Conservation (phyloP, 2,888 invertebrate species). For the Tetranychus piercei region DNA sequence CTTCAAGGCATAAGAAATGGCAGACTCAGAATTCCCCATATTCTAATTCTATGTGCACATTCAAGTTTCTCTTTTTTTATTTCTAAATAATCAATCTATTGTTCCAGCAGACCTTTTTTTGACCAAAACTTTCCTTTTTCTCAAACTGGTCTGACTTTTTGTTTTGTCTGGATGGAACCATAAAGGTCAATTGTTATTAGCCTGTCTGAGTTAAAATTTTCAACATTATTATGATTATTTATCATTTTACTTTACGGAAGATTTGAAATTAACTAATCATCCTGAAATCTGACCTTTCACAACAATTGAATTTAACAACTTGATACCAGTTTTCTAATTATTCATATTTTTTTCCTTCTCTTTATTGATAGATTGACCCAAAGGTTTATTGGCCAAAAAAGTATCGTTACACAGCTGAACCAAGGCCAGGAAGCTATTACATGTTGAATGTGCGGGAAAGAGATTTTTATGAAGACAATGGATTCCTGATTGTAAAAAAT, state of each 20-base stretch:
- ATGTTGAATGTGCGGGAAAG: conserved; percentile 9
- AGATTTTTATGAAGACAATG: conserved; percentile 17
- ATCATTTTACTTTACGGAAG: neutral
- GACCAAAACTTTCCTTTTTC: too few species aligned
- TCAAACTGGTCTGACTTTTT: too few species aligned
- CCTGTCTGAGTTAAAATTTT: neutral
- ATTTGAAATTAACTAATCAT: too few species aligned
- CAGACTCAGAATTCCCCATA: too few species aligned
- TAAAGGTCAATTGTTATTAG: too few species aligned
- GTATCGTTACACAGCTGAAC: conserved; percentile 16
- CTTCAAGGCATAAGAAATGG: too few species aligned
- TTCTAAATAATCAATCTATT: neutral
- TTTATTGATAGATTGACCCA: conserved; percentile 13
- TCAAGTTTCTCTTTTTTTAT: too few species aligned
- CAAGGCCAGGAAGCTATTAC: conserved; percentile 4
- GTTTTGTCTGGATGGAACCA: too few species aligned
- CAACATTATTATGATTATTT: neutral
- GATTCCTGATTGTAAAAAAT: conserved; percentile 10
- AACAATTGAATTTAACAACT: neutral
- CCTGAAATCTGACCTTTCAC: neutral
- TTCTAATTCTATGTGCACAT: too few species aligned
- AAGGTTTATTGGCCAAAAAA: conserved; percentile 16
- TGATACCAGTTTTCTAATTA: neutral
- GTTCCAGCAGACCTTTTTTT: too few species aligned
- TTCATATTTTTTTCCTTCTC: neutral